Base-by-base conservation (phyloP, 1,140 invertebrate species). In the Heterodera schachtii region DNA sequence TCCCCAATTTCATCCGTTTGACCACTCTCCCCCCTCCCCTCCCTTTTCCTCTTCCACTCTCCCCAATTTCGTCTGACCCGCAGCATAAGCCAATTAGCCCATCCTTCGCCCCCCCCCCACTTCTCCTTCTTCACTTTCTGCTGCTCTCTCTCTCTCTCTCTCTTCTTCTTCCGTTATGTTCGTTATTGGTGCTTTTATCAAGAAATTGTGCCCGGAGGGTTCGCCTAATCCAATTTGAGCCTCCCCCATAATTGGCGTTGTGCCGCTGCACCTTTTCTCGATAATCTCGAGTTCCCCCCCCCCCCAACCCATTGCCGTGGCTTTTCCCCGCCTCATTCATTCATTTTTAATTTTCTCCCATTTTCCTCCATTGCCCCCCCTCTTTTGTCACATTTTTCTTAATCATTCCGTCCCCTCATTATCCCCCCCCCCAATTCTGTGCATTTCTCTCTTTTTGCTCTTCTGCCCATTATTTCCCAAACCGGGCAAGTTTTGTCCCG, bases 31-130 rank as follows among this genome's bases (percentile, higher is more conserved):
- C 69, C 44, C 21, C 69, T 69, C 16, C 67, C n/a, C 6, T 69
- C 19, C 67, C 67, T 16, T 43, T 19, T 7, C 67, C 67, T 9
- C 16, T 43, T 7, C 67, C 67, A 9, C 67, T 16, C 19, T 52
- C 49, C 49, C 49, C 57, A 60, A 60, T 60, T 60, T 60, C 11
- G 57, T 13, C 69, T 71, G 69, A 70, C 67, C 67, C 11, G 67
- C 67, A 19, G 69, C 21, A 71, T 71, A 71, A 71, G 69, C n/a
- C 69, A 71, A 71, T 71, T 71, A 71, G 21, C 69, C 69, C 31
- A 9, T n/a, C 11, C 21, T 16, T 16, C 13, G 13, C 57, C 11
- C 11, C 4, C 57, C 16, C 11, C 21, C 57, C 57, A 16, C 19
- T 13, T 4, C 11, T 1, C 57, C 16, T 60, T 19, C 57, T 60